Evolutionary conservation across 2,888 invertebrate species (phyloP), one percentile per base, ranked within the genome.

Genomic region (Brachypalpus laphriformis): DNA sequence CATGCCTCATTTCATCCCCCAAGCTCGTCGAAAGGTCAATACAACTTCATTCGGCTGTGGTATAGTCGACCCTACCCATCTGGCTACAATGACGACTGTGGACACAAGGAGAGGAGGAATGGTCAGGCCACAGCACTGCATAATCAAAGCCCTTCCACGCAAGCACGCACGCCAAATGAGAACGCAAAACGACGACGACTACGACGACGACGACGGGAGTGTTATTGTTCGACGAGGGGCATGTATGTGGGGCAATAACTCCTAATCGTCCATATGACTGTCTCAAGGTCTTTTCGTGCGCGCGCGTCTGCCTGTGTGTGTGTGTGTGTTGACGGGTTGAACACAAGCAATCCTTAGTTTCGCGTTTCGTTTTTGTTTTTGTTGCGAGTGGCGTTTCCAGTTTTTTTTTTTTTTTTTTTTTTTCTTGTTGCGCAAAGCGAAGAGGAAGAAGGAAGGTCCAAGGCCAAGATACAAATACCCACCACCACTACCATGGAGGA

Each of bases 191-290:
- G 25, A 25, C 25, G 25, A 25, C 25, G 25, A 25, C 25, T 2
- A 25, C 25, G 31, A 8, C 31, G 8, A 31, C 34, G 18, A 28
- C 45, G 14, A 34, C 37, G 16, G 14, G 8, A 20, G 56, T 63
- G 54, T 65, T 63, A 65, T 74, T 74, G 72, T 45, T 54, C 51
- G 51, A 74, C 63, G 11, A 66, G 37, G 75, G 75, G 75, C 66
- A 75, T n/a, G n/a, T 61, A 74, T 74, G 11, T 75, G 37, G 75
- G 75, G 75, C 66, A 75, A 75, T 75, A 75, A 75, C 75, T 75
- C 66, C 75, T 75, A 75, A 75, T 75, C 56, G 66, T 75, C 75
- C 65, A 75, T 75, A 57, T 75, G 65, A 66, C 56, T 66, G 75
- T 75, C 75, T 75, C 75, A 75, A 75, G 75, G 75, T 75, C 75